Percentiles rank a stretch among this genome's conserved stretches.
These are phyloP conservation scores for Otus sunia DNA, from an alignment of 2,113 vertebrate genomes.

Conservation along the genomic window DNA sequence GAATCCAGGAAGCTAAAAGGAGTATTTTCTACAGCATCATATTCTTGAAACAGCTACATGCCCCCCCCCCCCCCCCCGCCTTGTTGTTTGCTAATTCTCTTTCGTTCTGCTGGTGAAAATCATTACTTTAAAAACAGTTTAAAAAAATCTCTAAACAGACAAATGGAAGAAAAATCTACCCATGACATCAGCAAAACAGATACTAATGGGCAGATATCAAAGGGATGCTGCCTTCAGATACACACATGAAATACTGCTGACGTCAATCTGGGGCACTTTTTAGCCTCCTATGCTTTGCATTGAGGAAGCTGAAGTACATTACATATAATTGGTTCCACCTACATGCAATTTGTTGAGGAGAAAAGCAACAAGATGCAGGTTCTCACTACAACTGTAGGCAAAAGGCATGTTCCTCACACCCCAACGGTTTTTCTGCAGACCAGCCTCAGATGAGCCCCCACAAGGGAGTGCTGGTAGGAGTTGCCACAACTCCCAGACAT, in stretches of 20 bases:
- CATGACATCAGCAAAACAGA: conserved; percentile 9
- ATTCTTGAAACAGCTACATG: neutral
- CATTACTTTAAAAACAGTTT: neutral
- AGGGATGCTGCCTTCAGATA: conserved; percentile 11
- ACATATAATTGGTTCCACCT: conserved; percentile 61
- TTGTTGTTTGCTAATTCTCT: neutral
- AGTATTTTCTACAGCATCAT: neutral
- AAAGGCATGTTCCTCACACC: neutral
- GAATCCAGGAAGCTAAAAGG: neutral
- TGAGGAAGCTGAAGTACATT: conserved; percentile 48
- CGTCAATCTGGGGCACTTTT: conserved; percentile 45
- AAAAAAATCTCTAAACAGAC: neutral
- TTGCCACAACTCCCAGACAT: neutral
- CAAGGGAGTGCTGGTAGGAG: neutral
- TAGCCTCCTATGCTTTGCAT: conserved; percentile 43
- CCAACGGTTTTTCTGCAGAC: neutral
- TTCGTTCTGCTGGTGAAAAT: neutral
- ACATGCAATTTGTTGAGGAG: conserved; percentile 35
- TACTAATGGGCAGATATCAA: conserved; percentile 33
- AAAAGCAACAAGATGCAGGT: conserved; percentile 42
- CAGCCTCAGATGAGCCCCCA: fast-evolving
- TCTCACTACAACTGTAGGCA: neutral
- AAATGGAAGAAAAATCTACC: neutral
- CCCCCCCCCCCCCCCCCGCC: fast-evolving
- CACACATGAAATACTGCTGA: conserved; percentile 30